A percentile compares a stretch with the other conserved stretches of the same genome.
phyloP scores from a whole-genome alignment of 2,888 invertebrate species.

The Drosophila peninsularis region DNA sequence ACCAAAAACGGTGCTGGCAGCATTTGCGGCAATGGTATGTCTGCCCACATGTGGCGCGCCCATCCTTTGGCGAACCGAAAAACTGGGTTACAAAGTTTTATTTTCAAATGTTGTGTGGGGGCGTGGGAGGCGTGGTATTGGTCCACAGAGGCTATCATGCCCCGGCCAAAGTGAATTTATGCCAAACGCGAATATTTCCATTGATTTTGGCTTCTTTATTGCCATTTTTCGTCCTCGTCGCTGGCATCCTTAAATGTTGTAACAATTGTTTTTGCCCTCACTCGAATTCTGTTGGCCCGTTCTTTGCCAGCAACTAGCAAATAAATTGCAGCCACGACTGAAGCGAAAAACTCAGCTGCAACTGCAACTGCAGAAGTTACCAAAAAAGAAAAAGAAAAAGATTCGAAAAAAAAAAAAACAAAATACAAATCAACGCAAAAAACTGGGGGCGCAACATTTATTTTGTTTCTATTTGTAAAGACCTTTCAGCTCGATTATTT shows the following conservation, averaged over 20 bases:
- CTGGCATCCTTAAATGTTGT: slow-evolving; percentile 62
- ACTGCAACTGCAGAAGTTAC: slow-evolving; percentile 23
- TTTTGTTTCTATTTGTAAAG: slow-evolving; percentile 25
- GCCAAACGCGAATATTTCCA: slow-evolving; percentile 76
- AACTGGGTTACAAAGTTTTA: slow-evolving; percentile 75
- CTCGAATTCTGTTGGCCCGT: slow-evolving; percentile 27
- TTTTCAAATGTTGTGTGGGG: slow-evolving; percentile 54
- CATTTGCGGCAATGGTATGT: slow-evolving; percentile 1
- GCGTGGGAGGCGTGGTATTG: slow-evolving; percentile 11
- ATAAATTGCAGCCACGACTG: slow-evolving; percentile 63
- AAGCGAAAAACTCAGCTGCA: slow-evolving; percentile 46
- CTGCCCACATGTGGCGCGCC: slow-evolving; percentile 7
- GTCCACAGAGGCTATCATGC: slow-evolving; percentile 29
- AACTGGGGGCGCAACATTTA: slow-evolving; percentile 4
- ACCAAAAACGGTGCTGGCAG: slow-evolving; percentile 17
- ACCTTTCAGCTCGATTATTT: slow-evolving; percentile 33
- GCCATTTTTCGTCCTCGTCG: slow-evolving; percentile 46
- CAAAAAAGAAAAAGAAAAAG: slow-evolving; percentile 7
- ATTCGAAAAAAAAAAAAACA: slow-evolving; percentile 2
- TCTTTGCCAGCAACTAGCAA: slow-evolving; percentile 47
- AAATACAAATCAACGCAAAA: slow-evolving; percentile 8
- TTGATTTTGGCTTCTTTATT: slow-evolving; percentile 76
- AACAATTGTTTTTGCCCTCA: slow-evolving; percentile 37
- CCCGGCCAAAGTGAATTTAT: slow-evolving; percentile 67
- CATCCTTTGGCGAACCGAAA: slow-evolving; percentile 28